Evolutionary conservation across 1,140 invertebrate genomes (phyloP), one percentile per base, ranked within the genome.

Genomic region (Brachionus manjavacas): DNA sequence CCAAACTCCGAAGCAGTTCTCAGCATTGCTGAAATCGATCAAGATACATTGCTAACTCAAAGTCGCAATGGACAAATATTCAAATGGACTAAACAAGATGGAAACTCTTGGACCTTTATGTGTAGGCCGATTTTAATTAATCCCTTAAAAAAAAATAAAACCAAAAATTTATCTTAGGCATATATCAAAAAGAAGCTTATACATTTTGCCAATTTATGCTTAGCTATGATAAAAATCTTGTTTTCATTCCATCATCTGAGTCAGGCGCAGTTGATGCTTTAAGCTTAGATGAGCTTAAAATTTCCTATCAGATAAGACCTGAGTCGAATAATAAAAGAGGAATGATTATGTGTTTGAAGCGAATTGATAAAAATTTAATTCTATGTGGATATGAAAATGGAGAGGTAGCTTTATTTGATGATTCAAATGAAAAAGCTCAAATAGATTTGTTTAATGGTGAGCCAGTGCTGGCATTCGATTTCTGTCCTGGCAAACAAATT

Each of bases 371-470:
- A n/a, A 20, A 81, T 28, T 28, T 25, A 16, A 35, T 81, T 23
- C n/a, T 68, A 35, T 20, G 16, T 64, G 72, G 41, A 23, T 81
- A 31, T 64, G 79, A 81, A 46, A 81, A 81, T 81, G 79, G 79
- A 0, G 35, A 81, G 43, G 14, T 81, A 11, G 52, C 39, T 43
- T 64, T 60, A 23, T 81, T 81, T 46, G 79, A 81, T 68, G 28
- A 6, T 20, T 12, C 4, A 4, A 20, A 35, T 25, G 52, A 81
- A 28, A 20, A 23, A 9, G 23, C 28, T 41, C 60, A 20, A 16
- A 25, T 60, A 6, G 16, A 68, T 46, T 64, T 81, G 64, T 81
- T 81, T 41, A 43, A 41, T 64, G 79, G 79, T 12, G n/a, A 81
- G 39, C 79, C 79, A 43, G 16, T 81, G 16, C 14, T 81, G 52